These are phyloP conservation scores for Drosophila sordidapex DNA, from an alignment of 2,888 invertebrate genomes.

Conservation along the genomic window DNA sequence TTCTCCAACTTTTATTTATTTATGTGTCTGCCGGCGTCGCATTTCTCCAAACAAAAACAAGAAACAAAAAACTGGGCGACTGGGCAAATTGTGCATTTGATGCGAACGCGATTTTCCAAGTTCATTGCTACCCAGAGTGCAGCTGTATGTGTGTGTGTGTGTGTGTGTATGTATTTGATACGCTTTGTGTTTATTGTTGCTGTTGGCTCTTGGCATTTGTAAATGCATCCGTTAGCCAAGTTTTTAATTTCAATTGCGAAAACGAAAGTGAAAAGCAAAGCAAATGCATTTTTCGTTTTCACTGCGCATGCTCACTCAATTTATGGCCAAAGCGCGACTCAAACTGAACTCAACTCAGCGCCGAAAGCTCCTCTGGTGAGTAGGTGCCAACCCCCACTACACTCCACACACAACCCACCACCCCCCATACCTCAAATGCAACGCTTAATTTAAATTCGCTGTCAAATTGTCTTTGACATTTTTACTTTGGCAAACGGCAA, in stretches of 20 bases:
- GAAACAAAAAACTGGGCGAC: constrained; percentile 49
- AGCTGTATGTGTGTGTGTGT: constrained; percentile 2
- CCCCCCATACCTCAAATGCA: background rate
- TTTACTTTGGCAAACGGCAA: constrained; percentile 45
- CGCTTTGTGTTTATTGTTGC: constrained; percentile 8
- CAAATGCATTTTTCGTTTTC: constrained; percentile 74
- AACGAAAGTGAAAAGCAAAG: constrained; percentile 77
- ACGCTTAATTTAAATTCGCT: constrained; percentile 64
- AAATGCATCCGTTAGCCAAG: constrained; percentile 79
- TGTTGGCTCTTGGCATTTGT: constrained; percentile 59
- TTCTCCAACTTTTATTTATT: constrained; percentile 60
- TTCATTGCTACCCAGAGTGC: constrained; percentile 66
- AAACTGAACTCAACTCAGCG: constrained; percentile 13
- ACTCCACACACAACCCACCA: background rate
- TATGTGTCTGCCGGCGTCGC: constrained; percentile 61
- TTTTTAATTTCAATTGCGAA: constrained; percentile 76
- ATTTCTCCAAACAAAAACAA: constrained; percentile 62
- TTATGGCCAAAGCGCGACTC: constrained; percentile 62
- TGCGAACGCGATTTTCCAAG: constrained; percentile 49
- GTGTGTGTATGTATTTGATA: constrained; percentile 16
- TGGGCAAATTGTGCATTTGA: constrained; percentile 50
- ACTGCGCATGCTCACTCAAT: constrained; percentile 72
- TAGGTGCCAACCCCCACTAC: background rate
- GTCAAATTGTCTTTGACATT: constrained; percentile 75
- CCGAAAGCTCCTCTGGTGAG: constrained; percentile 9